Base-by-base conservation (phyloP, 2,113 vertebrate species). In the Chaetodon trifascialis region DNA sequence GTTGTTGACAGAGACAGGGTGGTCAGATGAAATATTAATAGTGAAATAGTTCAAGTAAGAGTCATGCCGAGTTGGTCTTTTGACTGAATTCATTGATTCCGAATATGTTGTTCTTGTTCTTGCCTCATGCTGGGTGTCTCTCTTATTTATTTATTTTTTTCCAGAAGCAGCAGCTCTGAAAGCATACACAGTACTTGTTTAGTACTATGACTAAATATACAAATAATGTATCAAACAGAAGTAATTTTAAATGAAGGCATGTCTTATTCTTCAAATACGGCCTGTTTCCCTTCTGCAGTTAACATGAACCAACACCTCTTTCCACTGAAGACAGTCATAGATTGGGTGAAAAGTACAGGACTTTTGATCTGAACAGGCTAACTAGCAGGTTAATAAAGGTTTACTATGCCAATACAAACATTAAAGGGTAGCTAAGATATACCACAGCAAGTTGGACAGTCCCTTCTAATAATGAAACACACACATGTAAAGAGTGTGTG, bases 11-110 rank as follows among this genome's bases (percentile, higher is more conserved):
- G 25, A 55, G 34, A 34, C 3, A 7, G 10, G 52, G 34, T 47
- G 59, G 11, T 25, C 36, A 54, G 40, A 83, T 73, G 14, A 77
- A 82, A 71, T 86, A 19, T 83, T 71, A 74, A 56, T 58, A n/a
- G 51, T 62, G 49, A 75, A 68, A 80, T 36, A 54, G 16, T 80
- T 79, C 8, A 72, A 51, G 44, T 25, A 38, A 10, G 60, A 77
- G 58, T 69, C 47, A 30, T 64, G 63, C 68, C 59, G 68, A 25
- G 47, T 64, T 51, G 10, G 21, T 62, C 40, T 51, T 73, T 55
- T 58, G 40, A 59, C 49, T 60, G 69, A 59, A 55, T 44, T 76
- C 21, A 70, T 60, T 82, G 64, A 86, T 73, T 73, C 16, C 11
- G 55, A 69, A 65, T 25, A 0, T 55, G 7, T 36, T 60, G 63